A percentile compares a stretch with the other conserved stretches of the same genome.
Conservation (phyloP, 2,888 invertebrate species). For the Holacanthella duospinosa region DNA sequence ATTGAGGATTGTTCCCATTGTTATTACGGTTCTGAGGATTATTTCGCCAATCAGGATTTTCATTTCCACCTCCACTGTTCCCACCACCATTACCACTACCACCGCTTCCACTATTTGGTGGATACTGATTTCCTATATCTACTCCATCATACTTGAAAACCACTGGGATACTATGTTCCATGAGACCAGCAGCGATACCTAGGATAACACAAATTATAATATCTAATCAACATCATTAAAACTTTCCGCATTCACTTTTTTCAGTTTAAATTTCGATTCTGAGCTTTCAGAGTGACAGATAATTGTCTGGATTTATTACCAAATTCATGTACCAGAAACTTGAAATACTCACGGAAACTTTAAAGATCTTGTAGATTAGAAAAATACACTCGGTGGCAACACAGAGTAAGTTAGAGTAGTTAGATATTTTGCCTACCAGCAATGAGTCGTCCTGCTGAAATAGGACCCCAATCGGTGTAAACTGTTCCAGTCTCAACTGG, state of each 20-base stretch:
- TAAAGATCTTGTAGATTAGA: no score
- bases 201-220: background rate
- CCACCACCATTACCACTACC: slow-evolving; percentile 8
- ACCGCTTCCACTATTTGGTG: slow-evolving; percentile 2
- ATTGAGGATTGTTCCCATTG: slow-evolving; percentile 6
- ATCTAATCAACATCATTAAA: no score
- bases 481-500: slow-evolving; percentile 36
- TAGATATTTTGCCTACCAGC: slow-evolving; percentile 21
- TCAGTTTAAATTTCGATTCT: no score
- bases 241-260: no score
- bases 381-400: no score
- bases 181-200: slow-evolving; percentile 33
- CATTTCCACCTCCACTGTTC: background rate
- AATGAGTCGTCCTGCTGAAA: slow-evolving; percentile 27
- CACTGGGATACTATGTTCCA: slow-evolving; percentile 14
- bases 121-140: background rate
- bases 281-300: no score
- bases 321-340: no score
- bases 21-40: slow-evolving; percentile 6
- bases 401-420: no score
- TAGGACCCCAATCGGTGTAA: slow-evolving; percentile 30
- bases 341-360: no score
- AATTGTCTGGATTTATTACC: no score
- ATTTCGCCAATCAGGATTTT: slow-evolving; percentile 4
- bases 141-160: slow-evolving; percentile 10